These are phyloP conservation scores for Phaenicophaeus curvirostris DNA, from an alignment of 2,797 vertebrate species.

Conservation along the genomic window DNA sequence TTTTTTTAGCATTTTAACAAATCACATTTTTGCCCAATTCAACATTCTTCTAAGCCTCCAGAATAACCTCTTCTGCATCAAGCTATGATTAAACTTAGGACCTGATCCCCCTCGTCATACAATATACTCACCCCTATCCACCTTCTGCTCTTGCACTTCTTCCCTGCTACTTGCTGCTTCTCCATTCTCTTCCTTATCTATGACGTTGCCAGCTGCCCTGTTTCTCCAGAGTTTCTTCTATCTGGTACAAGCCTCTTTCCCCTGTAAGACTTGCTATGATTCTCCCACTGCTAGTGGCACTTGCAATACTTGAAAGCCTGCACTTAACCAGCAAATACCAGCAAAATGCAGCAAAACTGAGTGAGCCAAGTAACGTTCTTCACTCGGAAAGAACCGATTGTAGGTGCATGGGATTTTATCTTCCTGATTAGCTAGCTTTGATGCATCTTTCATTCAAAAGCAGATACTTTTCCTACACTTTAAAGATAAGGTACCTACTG, in stretches of 20 bases:
- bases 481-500: neutral
- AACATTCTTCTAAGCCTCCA: neutral
- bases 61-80: neutral
- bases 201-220: neutral
- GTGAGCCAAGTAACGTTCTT: neutral
- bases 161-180: neutral
- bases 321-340: neutral
- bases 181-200: neutral
- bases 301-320: neutral
- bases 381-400: neutral
- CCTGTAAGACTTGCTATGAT: neutral
- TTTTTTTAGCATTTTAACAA: neutral
- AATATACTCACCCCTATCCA: neutral
- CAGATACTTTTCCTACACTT: neutral
- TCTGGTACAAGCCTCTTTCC: neutral
- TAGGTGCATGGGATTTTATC: neutral
- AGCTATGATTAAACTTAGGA: neutral
- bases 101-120: neutral
- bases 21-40: neutral
- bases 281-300: neutral
- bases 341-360: neutral
- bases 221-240: neutral
- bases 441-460: neutral
- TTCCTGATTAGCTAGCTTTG: neutral
- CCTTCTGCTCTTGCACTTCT: neutral